A percentile compares a stretch with the other conserved stretches of the same genome.
These are phyloP conservation scores for Xenopus petersii DNA, from an alignment of 2,797 vertebrate species.

Conservation along the genomic window DNA sequence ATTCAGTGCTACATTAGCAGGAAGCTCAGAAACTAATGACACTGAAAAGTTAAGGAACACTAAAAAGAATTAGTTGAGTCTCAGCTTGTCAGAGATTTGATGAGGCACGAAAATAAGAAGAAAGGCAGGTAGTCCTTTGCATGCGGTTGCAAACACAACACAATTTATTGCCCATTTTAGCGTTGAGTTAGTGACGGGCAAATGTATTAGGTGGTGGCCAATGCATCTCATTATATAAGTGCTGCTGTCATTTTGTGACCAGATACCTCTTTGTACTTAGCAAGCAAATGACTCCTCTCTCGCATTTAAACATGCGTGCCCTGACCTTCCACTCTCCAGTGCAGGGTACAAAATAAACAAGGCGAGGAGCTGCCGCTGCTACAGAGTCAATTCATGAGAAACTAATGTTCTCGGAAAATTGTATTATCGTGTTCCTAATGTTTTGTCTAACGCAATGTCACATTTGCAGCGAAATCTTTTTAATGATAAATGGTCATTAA, in stretches of 20 bases:
- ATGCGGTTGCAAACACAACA: background rate
- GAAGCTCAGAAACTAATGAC: background rate
- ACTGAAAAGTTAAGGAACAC: background rate
- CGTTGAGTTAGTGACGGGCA: background rate
- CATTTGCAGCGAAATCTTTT: constrained; percentile 12
- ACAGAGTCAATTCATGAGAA: constrained; percentile 16
- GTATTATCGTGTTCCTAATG: constrained; percentile 17
- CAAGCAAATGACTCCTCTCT: constrained; percentile 15
- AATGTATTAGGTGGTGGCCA: background rate
- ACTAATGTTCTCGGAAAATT: constrained; percentile 23
- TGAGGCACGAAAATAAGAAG: too few relatives aligned
- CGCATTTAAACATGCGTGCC: constrained; percentile 12
- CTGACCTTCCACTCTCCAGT: constrained; percentile 14
- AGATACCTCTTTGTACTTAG: background rate
- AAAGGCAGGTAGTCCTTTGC: background rate
- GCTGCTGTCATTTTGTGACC: constrained; percentile 10
- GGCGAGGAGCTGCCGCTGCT: background rate
- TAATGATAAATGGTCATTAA: background rate
- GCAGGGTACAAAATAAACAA: constrained; percentile 9
- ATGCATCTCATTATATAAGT: background rate
- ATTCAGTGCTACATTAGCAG: background rate
- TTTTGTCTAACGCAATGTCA: constrained; percentile 21
- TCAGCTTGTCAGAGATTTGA: constrained; percentile 10
- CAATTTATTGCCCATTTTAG: background rate
- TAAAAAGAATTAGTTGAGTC: constrained; percentile 23